Evolutionary conservation across 2,888 invertebrate species (phyloP).

Genomic region (Drosophila kuntzei): DNA sequence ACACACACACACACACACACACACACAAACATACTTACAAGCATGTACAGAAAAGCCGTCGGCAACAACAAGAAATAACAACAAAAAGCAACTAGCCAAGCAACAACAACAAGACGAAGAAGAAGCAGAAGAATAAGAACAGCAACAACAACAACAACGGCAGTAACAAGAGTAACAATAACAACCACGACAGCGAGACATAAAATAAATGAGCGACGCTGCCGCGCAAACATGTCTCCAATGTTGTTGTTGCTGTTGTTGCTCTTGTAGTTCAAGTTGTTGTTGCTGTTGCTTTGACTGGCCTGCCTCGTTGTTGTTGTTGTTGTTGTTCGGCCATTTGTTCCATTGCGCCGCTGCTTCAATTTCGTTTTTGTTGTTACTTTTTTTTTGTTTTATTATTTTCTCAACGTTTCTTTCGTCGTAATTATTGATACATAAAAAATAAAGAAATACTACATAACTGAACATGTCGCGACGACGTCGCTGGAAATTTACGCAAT

Average conservation of each 20-base stretch:
- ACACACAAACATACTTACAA: background rate
- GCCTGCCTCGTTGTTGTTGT: slow-evolving; percentile 35
- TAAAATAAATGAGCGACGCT: slow-evolving; percentile 79
- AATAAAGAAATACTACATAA: slow-evolving; percentile 43
- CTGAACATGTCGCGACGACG: slow-evolving; percentile 40
- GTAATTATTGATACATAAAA: slow-evolving; percentile 77
- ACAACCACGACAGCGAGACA: slow-evolving; percentile 60
- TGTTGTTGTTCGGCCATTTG: slow-evolving; percentile 50
- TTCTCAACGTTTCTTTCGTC: slow-evolving; percentile 59
- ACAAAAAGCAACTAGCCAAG: slow-evolving; percentile 58
- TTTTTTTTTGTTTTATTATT: slow-evolving; percentile 16
- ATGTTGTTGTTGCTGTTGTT: slow-evolving; percentile 49
- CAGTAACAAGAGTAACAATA: slow-evolving; percentile 28
- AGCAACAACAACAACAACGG: slow-evolving; percentile 17
- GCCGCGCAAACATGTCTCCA: slow-evolving; percentile 76
- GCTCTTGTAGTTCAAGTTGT: slow-evolving; percentile 36
- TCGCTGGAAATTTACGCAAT: slow-evolving; percentile 51
- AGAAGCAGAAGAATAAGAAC: slow-evolving; percentile 35
- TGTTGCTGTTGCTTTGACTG: slow-evolving; percentile 40
- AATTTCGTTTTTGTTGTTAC: slow-evolving; percentile 54
- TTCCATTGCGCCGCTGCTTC: slow-evolving; percentile 62
- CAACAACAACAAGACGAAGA: slow-evolving; percentile 27
- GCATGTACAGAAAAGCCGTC: slow-evolving; percentile 27
- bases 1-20: slow-evolving; percentile 24
- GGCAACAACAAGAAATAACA: slow-evolving; percentile 48